Evolutionary conservation across 2,113 vertebrate genomes (phyloP).

Genomic region (Saccopteryx bilineata): DNA sequence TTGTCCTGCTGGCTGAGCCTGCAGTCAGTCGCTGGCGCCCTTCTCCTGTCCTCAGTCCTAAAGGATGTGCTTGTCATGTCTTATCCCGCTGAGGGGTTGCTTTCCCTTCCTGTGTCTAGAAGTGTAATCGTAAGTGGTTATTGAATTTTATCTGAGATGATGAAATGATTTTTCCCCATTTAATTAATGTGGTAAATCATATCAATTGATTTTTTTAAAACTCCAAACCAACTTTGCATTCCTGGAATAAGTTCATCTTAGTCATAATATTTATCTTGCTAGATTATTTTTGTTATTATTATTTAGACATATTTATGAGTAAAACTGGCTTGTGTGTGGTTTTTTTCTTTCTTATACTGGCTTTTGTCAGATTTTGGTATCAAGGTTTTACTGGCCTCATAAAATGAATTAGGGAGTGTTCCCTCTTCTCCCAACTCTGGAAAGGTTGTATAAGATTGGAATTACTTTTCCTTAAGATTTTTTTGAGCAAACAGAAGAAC

Average conservation of each 20-base stretch:
- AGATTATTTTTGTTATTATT: neutral
- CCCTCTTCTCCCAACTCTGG: neutral
- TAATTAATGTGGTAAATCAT: neutral
- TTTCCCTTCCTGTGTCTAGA: neutral
- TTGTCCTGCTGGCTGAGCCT: neutral
- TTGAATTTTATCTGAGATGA: neutral
- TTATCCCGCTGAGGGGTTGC: neutral
- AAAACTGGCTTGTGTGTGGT: neutral
- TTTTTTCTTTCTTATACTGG: neutral
- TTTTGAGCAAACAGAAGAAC: neutral
- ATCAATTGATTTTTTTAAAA: neutral
- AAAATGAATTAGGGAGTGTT: neutral
- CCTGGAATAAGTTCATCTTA: neutral
- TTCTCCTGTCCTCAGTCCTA: neutral
- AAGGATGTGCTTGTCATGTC: neutral
- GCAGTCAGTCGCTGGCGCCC: neutral
- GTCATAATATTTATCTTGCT: neutral
- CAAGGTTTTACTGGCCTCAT: neutral
- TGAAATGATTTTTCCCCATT: neutral
- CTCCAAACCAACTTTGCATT: neutral
- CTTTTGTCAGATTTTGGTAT: neutral
- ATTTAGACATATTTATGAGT: neutral
- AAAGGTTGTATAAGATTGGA: neutral
- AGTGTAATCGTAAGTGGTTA: neutral
- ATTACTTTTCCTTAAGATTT: slow-evolving; percentile 37